Percentiles rank a stretch among this genome's conserved stretches.
Evolutionary conservation across 2,888 invertebrate species (phyloP).

Genomic region (Macrosoma leucophasiata): DNA sequence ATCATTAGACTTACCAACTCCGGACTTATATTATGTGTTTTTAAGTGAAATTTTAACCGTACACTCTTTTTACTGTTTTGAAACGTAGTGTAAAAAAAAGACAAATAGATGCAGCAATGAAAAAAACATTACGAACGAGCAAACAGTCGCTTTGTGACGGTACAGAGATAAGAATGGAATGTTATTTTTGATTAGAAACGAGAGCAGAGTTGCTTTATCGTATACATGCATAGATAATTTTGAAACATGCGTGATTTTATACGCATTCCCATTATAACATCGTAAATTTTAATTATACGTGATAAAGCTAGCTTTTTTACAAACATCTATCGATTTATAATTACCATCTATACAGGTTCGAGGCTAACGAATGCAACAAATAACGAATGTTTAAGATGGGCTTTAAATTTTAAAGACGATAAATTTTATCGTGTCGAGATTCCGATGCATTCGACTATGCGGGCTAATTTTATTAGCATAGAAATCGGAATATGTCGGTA

Average conservation of each 20-base stretch:
- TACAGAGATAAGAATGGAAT: conserved; percentile 62
- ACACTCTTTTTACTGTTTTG: not conserved
- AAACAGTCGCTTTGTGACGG: conserved; percentile 51
- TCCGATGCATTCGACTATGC: no score
- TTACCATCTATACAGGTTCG: no score
- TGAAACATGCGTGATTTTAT: conserved; percentile 53
- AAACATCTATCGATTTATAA: no score
- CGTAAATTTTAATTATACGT: conserved; percentile 30
- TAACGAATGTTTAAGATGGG: no score
- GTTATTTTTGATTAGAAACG: conserved; percentile 67
- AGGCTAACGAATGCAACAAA: no score
- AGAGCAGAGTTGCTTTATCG: conserved; percentile 58
- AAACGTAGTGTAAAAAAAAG: conserved; percentile 10
- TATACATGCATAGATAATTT: conserved; percentile 57
- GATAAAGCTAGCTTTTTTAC: no score
- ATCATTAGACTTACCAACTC: conserved; percentile 18
- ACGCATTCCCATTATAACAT: conserved; percentile 40
- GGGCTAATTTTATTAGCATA: conserved; percentile 34
- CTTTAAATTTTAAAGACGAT: no score
- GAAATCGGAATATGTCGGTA: conserved; percentile 46
- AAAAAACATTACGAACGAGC: conserved; percentile 34
- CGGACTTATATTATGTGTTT: not conserved
- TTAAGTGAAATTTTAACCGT: not conserved
- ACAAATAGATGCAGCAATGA: conserved; percentile 18
- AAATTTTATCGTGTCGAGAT: no score